These are phyloP conservation scores for Drosophila nasuta DNA, from an alignment of 1,140 invertebrate genomes.

Conservation along the genomic window DNA sequence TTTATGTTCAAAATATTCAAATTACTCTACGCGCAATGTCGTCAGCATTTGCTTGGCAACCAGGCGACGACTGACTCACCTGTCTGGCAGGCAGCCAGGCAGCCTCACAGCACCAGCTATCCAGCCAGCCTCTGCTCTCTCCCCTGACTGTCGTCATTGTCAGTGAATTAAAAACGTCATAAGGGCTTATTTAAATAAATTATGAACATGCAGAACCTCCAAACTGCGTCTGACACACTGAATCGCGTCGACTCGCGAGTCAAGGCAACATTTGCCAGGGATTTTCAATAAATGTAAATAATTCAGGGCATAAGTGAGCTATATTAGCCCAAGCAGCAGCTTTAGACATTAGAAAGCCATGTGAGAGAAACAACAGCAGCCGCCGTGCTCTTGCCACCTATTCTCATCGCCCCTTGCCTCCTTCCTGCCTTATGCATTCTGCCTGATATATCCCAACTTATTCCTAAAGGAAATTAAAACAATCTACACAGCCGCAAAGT, in stretches of 20 bases:
- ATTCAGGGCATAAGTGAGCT: slow-evolving; percentile 73
- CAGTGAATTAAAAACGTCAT: slow-evolving; percentile 83
- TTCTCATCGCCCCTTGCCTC: not conserved
- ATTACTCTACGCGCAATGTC: slow-evolving; percentile 61
- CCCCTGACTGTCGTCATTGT: slow-evolving; percentile 62
- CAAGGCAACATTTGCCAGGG: slow-evolving; percentile 31
- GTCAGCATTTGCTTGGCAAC: slow-evolving; percentile 37
- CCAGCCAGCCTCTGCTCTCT: not conserved
- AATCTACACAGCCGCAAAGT: slow-evolving; percentile 45
- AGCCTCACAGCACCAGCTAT: not conserved
- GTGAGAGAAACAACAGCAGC: slow-evolving; percentile 64
- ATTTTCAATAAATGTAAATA: slow-evolving; percentile 79
- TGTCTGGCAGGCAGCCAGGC: too few species aligned
- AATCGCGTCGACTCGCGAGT: too few species aligned
- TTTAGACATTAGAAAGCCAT: slow-evolving; percentile 72
- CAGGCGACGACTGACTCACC: slow-evolving; percentile 8
- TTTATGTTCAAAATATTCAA: slow-evolving; percentile 82
- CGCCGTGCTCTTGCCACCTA: slow-evolving; percentile 29
- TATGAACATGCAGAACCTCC: slow-evolving; percentile 56
- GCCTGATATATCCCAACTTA: slow-evolving; percentile 30
- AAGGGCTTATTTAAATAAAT: slow-evolving; percentile 83
- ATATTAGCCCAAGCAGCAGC: slow-evolving; percentile 56
- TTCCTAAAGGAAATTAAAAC: slow-evolving; percentile 78
- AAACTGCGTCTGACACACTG: not conserved
- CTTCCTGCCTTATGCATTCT: not conserved